Conservation (phyloP, 2,113 vertebrate species). For the Porphyrio hochstetteri region DNA sequence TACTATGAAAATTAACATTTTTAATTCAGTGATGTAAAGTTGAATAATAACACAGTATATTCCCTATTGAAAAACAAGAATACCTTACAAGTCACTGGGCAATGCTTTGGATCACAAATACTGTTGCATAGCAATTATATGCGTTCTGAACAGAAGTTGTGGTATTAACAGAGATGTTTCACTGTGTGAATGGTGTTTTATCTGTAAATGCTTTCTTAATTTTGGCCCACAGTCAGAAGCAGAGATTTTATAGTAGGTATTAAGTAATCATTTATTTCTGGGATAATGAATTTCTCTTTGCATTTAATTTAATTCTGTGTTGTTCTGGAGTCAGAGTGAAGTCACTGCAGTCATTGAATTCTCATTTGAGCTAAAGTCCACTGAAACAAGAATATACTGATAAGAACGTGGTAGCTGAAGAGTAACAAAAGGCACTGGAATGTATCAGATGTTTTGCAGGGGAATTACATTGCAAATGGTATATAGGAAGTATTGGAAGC, state of each 20-base stretch:
- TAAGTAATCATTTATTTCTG: neutral
- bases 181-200: neutral
- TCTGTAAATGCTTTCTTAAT: neutral
- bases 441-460: neutral
- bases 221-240: neutral
- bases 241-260: neutral
- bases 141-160: neutral
- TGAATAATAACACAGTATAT: neutral
- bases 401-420: neutral
- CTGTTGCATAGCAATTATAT: neutral
- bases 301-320: neutral
- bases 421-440: neutral
- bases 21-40: neutral
- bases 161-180: slow-evolving; percentile 21
- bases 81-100: neutral
- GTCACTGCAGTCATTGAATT: neutral
- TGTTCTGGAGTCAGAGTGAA: neutral
- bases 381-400: neutral
- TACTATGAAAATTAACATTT: slow-evolving; percentile 43
- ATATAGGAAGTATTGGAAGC: neutral
- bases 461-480: neutral
- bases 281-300: neutral
- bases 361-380: neutral
- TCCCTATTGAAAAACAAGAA: neutral
- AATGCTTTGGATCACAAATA: slow-evolving; percentile 13